Base-by-base conservation (phyloP, 2,888 invertebrate species). In the Mythimna pallens region DNA sequence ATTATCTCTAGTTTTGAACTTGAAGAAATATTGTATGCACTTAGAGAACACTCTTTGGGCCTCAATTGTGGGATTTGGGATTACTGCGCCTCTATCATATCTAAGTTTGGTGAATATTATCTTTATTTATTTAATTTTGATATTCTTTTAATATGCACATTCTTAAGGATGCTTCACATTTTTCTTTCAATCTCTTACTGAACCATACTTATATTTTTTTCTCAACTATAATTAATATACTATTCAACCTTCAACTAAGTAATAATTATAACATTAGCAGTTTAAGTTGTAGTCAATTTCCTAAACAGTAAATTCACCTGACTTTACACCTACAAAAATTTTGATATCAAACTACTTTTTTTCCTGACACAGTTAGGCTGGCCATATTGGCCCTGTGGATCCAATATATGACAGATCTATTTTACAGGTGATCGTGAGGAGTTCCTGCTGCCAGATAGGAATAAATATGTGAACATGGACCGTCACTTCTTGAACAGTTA, bases 41-140 rank as follows among this genome's bases (percentile, higher is more conserved):
- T 98, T 55, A 96, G 93, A 81, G 97, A 97, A 70, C 97, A 98
- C 91, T 97, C 97, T 0, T 91, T 97, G 54, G 98, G 98, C 4
- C 94, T 98, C 3, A 98, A 98, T 89, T 98, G 98, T 91, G 98
- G 98, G 6, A 97, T 98, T 82, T 98, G 98, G 98, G 98, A 98
- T 89, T 98, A 98, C 89, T 96, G 97, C 69, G 97, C 97, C 0
- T 97, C 97, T 5, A 97, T 97, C 66, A 97, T 97, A 82, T 95
- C 96, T 40, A 97, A 97, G 90, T 97, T 97, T 92, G 97, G 97
- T 95, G 91, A 93, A 88, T 79, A 71, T 65, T 68, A 47, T 47
- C 14, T 66, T 68, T 78, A 55, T 70, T 73, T 70, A 10, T 50
- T 71, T 34, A 40, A 5, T 63, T 36, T 12, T 22, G 50, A 20